phyloP scores from a whole-genome alignment of 2,113 vertebrate genomes.

The Pollachius pollachius region DNA sequence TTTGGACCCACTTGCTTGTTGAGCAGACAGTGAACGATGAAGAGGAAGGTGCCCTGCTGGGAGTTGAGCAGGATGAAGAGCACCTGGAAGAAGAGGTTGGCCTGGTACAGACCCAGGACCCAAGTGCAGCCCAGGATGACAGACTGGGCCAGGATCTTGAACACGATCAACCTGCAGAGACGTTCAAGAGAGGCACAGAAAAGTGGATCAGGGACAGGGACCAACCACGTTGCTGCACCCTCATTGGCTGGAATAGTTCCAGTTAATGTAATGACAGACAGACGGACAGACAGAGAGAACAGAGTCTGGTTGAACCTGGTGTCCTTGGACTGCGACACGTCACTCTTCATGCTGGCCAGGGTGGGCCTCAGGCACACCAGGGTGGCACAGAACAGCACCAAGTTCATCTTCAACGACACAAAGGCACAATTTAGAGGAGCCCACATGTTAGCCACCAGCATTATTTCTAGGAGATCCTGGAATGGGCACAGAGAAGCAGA shows the following conservation, averaged over 20 bases:
- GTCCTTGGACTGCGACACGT: slow-evolving; percentile 57
- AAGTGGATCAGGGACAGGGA: neutral
- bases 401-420: slow-evolving; percentile 48
- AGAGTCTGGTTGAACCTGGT: slow-evolving; percentile 40
- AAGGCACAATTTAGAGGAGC: neutral
- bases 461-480: too few species aligned
- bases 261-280: too few species aligned
- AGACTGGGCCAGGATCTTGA: slow-evolving; percentile 71
- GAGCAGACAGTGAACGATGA: slow-evolving; percentile 68
- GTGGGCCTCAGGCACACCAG: slow-evolving; percentile 58
- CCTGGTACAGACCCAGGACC: slow-evolving; percentile 65
- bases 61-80: slow-evolving; percentile 65
- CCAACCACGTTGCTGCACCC: too few species aligned
- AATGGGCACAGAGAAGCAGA: too few species aligned
- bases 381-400: slow-evolving; percentile 54
- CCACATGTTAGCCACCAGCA: too few species aligned
- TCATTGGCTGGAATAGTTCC: neutral
- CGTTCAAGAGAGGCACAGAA: neutral
- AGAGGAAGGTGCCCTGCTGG: slow-evolving; percentile 72
- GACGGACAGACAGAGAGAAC: too few species aligned
- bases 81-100: slow-evolving; percentile 46
- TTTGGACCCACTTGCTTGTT: slow-evolving; percentile 63
- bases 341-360: slow-evolving; percentile 58
- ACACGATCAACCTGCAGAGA: slow-evolving; percentile 49
- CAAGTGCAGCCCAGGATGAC: slow-evolving; percentile 65